Conservation (phyloP, 2,113 vertebrate genomes). For the Miniopterus natalensis region DNA sequence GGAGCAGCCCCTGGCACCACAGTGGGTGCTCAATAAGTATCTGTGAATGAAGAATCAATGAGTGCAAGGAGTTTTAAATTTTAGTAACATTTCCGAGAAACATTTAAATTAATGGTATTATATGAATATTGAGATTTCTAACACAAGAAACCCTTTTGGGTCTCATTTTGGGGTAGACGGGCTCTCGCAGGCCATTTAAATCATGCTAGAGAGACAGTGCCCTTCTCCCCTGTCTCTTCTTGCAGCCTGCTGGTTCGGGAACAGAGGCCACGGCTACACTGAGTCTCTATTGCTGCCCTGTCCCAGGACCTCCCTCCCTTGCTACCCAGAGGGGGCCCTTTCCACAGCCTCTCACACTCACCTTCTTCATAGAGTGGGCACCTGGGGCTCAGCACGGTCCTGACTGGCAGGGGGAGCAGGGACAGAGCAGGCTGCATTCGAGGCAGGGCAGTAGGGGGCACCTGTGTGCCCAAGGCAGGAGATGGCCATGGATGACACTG, state of each 20-base stretch:
- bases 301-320: neutral
- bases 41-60: neutral
- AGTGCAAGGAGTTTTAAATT: neutral
- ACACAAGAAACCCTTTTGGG: neutral
- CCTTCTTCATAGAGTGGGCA: neutral
- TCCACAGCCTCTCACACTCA: rapidly evolving
- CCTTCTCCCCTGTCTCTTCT: no score
- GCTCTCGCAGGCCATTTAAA: neutral
- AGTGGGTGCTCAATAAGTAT: neutral
- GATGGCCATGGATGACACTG: rapidly evolving
- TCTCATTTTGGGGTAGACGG: neutral
- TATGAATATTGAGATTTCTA: neutral
- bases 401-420: neutral
- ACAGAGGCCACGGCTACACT: neutral
- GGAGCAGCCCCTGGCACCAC: rapidly evolving
- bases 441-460: neutral
- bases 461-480: no score
- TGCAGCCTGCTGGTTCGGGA: neutral
- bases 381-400: neutral
- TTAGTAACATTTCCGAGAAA: neutral
- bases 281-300: neutral
- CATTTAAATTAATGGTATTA: neutral
- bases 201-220: neutral
- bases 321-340: neutral
- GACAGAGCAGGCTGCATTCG: neutral